Evolutionary conservation across 2,797 vertebrate species (phyloP), one percentile per base, ranked within the genome.

Genomic region (Cossypha polioptera): DNA sequence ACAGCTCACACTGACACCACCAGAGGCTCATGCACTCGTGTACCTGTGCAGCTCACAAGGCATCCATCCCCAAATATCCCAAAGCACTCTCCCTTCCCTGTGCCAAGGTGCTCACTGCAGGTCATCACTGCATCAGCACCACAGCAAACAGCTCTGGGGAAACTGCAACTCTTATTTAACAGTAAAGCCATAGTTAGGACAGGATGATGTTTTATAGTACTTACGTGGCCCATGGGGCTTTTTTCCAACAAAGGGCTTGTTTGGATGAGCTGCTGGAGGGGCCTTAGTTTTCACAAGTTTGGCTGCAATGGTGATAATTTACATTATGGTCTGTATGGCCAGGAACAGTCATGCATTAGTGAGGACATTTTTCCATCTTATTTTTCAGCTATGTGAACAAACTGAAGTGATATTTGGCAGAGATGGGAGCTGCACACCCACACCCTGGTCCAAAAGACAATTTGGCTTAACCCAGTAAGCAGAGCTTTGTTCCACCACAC

Each of bases 271-370:
- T 1, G 1, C 47, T 40, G 28, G 24, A 79, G 2, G 5, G 5
- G 8, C 5, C 33, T 21, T 87, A 2, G 9, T 10, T 78, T 43
- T 97, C 48, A 5, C 50, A 40, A 5, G 7, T 42, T 38, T 90
- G 54, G 8, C 96, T 97, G 97, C 61, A 96, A 95, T 21, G 10
- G 28, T 10, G 7, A 51, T 66, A 75, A 62, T 91, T 92, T 61
- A 75, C 38, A 6, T 94, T 75, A 91, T 7, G 9, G 26, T 80
- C 66, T 83, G 68, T 84, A 81, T n/a, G 68, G 24, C 25, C 69
- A 88, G 36, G 36, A 73, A 79, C 43, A 89, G 15, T 10, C 73
- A 72, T 13, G 16, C 31, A 51, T 29, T 28, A 90, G 15, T 10
- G 19, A 94, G 58, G 48, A 67, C 6, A 24, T 58, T 74, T 66